phyloP scores from a whole-genome alignment of 2,113 vertebrate genomes.

The Lasiurus borealis region DNA sequence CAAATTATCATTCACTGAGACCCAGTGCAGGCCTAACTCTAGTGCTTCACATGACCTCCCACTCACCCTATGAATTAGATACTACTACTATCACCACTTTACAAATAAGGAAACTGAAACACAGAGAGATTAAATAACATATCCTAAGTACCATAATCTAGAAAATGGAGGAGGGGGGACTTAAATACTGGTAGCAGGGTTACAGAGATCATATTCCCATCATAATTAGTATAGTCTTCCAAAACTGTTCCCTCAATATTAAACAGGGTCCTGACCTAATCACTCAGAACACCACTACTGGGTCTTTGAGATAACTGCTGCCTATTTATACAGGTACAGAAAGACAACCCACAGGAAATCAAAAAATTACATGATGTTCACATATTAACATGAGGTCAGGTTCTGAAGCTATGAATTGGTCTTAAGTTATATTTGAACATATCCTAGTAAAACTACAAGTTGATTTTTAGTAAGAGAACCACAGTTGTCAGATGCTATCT shows the following conservation, averaged over 20 bases:
- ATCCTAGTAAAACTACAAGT: neutral
- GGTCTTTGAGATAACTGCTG: neutral
- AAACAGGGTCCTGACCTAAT: neutral
- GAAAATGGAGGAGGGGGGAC: neutral
- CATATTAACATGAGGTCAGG: neutral
- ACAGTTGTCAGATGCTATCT: neutral
- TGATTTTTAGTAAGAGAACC: neutral
- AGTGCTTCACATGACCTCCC: neutral
- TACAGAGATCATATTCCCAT: neutral
- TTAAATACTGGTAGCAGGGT: neutral
- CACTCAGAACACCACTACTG: neutral
- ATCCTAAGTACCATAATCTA: no score
- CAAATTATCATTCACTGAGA: neutral
- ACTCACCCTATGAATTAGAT: neutral
- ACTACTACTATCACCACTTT: neutral
- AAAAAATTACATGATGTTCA: neutral
- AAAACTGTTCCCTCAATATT: neutral
- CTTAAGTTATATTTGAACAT: neutral
- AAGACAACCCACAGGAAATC: neutral
- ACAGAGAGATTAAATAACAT: neutral
- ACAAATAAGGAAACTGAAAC: neutral
- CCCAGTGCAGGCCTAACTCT: no score
- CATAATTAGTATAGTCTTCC: neutral
- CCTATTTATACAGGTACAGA: neutral
- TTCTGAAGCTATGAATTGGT: neutral